A percentile compares a stretch with the other conserved stretches of the same genome.
Evolutionary conservation across 2,113 vertebrate genomes (phyloP).

Genomic region (Vanacampus margaritifer): DNA sequence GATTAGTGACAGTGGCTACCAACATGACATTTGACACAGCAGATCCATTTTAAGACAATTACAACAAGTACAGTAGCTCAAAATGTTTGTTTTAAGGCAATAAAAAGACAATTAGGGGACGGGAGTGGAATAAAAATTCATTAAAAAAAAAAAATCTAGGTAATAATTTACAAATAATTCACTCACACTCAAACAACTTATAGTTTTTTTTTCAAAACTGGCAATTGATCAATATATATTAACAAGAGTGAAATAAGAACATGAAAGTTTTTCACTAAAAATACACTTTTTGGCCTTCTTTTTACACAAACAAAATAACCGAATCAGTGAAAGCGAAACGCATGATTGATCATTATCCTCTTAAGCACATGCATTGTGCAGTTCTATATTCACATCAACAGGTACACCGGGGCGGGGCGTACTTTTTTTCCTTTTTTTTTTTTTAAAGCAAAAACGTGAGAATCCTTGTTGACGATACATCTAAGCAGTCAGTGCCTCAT

Average conservation of each 20-base stretch:
- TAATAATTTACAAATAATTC: conserved; percentile 6
- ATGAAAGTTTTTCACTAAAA: conserved; percentile 5
- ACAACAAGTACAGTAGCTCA: neutral
- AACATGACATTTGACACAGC: neutral
- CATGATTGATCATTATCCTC: neutral
- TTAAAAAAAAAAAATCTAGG: neutral
- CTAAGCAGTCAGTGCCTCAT: conserved; percentile 14
- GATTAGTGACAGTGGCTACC: neutral
- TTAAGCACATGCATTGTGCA: neutral
- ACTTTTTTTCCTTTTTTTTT: no score
- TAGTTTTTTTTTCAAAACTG: neutral
- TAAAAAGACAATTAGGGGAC: neutral
- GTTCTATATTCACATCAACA: conserved; percentile 32
- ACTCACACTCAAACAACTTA: neutral
- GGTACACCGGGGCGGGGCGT: conserved; percentile 10
- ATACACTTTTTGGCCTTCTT: conserved; percentile 25
- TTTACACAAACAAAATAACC: conserved; percentile 6
- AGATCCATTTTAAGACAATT: conserved; percentile 13
- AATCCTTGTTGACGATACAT: conserved; percentile 2
- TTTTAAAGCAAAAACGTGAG: neutral
- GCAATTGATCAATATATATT: neutral
- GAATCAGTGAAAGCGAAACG: conserved; percentile 15
- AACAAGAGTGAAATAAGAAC: neutral
- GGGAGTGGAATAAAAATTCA: neutral
- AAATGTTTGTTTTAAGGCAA: neutral